Percentiles rank a stretch among this genome's conserved stretches.
Evolutionary conservation across 64 coral and sea anemone genomes (phyloP).

Genomic region (Montipora sp.): DNA sequence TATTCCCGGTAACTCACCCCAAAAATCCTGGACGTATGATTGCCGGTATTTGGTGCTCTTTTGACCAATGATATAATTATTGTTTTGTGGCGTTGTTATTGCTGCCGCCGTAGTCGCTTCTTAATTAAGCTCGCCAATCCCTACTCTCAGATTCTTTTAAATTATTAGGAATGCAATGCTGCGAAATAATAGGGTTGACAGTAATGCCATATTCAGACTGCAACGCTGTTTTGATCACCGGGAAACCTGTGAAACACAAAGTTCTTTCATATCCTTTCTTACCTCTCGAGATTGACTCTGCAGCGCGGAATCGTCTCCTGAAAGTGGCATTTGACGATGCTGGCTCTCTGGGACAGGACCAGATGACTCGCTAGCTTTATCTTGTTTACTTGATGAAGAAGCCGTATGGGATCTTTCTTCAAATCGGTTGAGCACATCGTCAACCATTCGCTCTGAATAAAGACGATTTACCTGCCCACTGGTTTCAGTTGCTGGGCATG

Average conservation of each 20-base stretch:
- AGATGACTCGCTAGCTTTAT: neutral
- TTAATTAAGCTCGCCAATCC: no score
- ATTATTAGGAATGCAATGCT: no score
- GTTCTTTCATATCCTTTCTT: neutral
- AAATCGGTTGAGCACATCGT: neutral
- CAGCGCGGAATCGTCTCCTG: neutral
- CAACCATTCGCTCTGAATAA: neutral
- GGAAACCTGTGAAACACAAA: neutral
- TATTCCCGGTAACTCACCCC: no score
- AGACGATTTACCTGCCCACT: no score
- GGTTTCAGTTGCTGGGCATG: neutral
- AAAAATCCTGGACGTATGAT: no score
- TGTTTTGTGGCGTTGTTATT: no score
- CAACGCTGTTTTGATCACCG: neutral
- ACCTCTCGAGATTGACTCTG: neutral
- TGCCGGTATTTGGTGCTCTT: no score
- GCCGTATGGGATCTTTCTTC: neutral
- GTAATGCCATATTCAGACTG: no score
- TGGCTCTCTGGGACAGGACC: neutral
- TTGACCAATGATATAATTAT: no score
- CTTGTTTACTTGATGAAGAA: neutral
- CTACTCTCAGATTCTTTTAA: no score
- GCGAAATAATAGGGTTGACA: no score
- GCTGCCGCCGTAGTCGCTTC: no score
- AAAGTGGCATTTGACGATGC: neutral